phyloP scores from a whole-genome alignment of 2,113 vertebrate species.

The Porphyrio hochstetteri region DNA sequence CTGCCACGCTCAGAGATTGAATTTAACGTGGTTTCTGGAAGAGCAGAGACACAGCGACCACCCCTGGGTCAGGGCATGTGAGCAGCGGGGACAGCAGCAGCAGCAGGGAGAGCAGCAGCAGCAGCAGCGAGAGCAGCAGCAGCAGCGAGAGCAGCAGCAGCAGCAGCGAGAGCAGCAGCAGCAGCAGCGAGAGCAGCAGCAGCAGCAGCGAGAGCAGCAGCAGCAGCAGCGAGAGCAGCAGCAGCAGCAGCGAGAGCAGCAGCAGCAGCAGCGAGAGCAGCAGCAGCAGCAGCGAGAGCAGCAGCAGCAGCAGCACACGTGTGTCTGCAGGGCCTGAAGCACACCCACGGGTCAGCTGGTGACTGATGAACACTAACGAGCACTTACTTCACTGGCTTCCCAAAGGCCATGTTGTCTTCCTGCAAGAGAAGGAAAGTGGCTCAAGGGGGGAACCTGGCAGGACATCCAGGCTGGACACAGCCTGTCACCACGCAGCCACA shows the following conservation, averaged over 20 bases:
- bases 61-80: neutral
- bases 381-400: slow-evolving; percentile 95
- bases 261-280: too few relatives aligned
- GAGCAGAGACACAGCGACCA: neutral
- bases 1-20: neutral
- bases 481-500: too few relatives aligned
- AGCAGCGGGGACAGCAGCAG: neutral
- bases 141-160: too few relatives aligned
- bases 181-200: too few relatives aligned
- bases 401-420: slow-evolving; percentile 99
- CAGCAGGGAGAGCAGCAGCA: too few relatives aligned
- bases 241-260: too few relatives aligned
- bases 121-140: too few relatives aligned
- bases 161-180: too few relatives aligned
- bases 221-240: too few relatives aligned
- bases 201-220: too few relatives aligned
- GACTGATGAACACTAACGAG: neutral
- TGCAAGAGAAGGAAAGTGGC: slow-evolving; percentile 36
- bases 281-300: too few relatives aligned
- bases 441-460: neutral
- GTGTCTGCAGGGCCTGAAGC: neutral
- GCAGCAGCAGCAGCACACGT: neutral
- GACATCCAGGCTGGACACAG: too few relatives aligned
- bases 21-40: neutral
- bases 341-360: neutral